Base-by-base conservation (phyloP, 2,888 invertebrate genomes). In the Parnassius apollo region DNA sequence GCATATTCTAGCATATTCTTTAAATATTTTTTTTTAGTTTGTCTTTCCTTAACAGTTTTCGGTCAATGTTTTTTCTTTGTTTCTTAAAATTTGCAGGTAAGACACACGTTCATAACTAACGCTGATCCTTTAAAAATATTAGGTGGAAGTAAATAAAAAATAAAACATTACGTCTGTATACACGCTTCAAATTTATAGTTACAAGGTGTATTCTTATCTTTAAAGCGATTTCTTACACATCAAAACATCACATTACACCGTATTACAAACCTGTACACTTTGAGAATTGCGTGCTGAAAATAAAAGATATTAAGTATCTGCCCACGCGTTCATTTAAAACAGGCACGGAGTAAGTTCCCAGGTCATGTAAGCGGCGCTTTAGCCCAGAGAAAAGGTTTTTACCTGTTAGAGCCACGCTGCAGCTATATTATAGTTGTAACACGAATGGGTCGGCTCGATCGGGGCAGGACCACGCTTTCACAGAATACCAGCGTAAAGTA, bases 281-380 rank as follows among this genome's bases (percentile, higher is more conserved):
- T 80, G 86, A 85, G 83, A 80, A 83, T 78, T 77, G 76, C 74
- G 82, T 81, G 84, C 83, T 80, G 82, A 80, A 87, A 90, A 90
- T 90, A 90, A 90, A 90, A 89, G 89, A 85, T 78, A 85, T 87
- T 85, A 83, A 80, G 78, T 76, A 72, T 72, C 86, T 69, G 78
- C 90, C 89, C 85, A 90, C 90, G 85, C 85, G 70, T 66, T 66
- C 62, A 66, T 72, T 53, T 46, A 11, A 11, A 76, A 78, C 82
- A 80, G 81, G 82, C 78, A 80, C 76, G 73, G 67, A 74, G 80
- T 79, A 75, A 72, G 76, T 79, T 83, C 78, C 76, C 80, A 82
- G 77, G 79, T 82, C 75, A 64, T 59, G 67, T 66, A 64, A 64
- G 59, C 64, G 62, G 8, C 11, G 52, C 55, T 59, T 50, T 59